Evolutionary conservation across 2,888 invertebrate genomes (phyloP).

Genomic region (Pharmacophagus antenor): DNA sequence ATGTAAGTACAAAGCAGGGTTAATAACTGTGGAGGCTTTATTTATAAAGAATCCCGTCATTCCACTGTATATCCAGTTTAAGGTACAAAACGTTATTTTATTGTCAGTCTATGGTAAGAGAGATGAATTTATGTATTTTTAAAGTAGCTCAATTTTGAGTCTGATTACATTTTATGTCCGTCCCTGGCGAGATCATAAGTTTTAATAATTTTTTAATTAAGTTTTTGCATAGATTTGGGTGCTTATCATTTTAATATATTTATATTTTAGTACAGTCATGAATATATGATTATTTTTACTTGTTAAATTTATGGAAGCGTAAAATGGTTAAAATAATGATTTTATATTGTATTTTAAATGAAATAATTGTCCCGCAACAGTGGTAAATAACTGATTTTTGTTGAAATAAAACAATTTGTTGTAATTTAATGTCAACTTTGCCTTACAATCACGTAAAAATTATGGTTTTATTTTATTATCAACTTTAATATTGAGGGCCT

Average conservation of each 20-base stretch:
- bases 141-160: conserved; percentile 27
- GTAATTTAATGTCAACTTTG: too few species aligned
- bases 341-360: not conserved
- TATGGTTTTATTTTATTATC: not conserved
- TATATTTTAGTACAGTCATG: conserved; percentile 17
- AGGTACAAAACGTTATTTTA: conserved; percentile 36
- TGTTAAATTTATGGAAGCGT: not conserved
- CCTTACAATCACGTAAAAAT: not conserved
- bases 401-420: too few species aligned
- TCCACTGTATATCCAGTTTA: conserved; percentile 35
- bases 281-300: not conserved
- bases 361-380: not conserved
- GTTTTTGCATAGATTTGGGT: conserved; percentile 26
- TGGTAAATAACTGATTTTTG: too few species aligned
- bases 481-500: not conserved
- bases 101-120: conserved; percentile 22
- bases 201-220: conserved; percentile 16
- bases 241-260: conserved; percentile 25
- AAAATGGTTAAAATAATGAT: not conserved
- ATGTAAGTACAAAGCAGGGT: conserved; percentile 37
- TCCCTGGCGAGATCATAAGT: conserved; percentile 20
- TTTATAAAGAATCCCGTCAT: conserved; percentile 33
- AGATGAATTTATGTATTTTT: conserved; percentile 10
- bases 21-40: conserved; percentile 37
- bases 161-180: conserved; percentile 27